Base-by-base conservation (phyloP, 2,888 invertebrate genomes). In the Heliconius cydno region DNA sequence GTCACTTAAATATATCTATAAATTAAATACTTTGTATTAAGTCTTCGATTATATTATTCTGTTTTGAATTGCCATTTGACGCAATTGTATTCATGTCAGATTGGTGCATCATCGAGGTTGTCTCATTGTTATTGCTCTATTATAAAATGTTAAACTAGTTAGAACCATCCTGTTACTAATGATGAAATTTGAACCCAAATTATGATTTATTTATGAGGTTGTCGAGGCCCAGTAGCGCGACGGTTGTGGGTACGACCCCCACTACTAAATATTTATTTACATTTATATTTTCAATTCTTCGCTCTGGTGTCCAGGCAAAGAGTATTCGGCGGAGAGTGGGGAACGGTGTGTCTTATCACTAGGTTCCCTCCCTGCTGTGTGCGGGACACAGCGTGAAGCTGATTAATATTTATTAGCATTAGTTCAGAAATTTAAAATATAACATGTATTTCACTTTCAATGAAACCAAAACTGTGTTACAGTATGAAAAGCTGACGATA, bases 81-180 rank as follows among this genome's bases (percentile, higher is more conserved):
- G 9, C 52, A 73, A n/a, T 34, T 57, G 34, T n/a, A 60, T 73
- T 73, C 57, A 60, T 34, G 34, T n/a, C 7, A n/a, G 34, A 34
- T 34, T 34, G 34, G 30, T 34, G 60, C n/a, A n/a, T 60, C 6
- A 34, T 60, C 57, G 73, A 73, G 73, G 73, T 57, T 60, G 34
- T n/a, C 34, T 60, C 60, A 15, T 73, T 73, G 60, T 60, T 73
- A 25, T 25, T 25, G 25, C 60, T 25, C 73, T n/a, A 34, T 60
- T 73, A 60, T 73, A 73, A 60, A 73, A 25, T 60, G 60, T 73
- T 13, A 15, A 73, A n/a, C 10, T 60, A 60, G n/a, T 60, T 68
- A 19, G 41, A 15, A 70, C 9, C 70, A 70, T 70, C 70, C 70
- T 46, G 70, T 60, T 13, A 73, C n/a, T 73, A 73, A 73, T 60